These are phyloP conservation scores for Habropoda laboriosa DNA, from an alignment of 1,140 invertebrate species.

Conservation along the genomic window DNA sequence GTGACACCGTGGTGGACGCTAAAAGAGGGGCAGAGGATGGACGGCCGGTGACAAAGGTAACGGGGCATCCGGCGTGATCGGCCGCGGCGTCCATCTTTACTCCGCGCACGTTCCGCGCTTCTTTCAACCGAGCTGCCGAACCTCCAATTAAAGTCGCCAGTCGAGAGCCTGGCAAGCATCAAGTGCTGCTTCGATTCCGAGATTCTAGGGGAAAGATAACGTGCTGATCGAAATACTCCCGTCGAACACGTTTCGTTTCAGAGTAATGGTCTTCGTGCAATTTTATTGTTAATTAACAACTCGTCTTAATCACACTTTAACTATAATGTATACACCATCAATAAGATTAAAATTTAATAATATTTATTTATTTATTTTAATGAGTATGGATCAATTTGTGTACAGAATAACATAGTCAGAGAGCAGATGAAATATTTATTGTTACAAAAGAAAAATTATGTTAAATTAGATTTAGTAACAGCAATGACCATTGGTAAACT, in stretches of 20 bases:
- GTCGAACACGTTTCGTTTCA: background rate
- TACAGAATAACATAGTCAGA: too few relatives aligned
- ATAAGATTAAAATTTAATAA: too few relatives aligned
- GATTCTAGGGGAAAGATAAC: slow-evolving; percentile 40
- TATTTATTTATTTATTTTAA: too few relatives aligned
- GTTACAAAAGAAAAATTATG: too few relatives aligned
- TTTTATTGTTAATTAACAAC: too few relatives aligned
- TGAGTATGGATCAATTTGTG: too few relatives aligned
- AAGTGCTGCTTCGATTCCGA: slow-evolving; percentile 17
- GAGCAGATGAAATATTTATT: too few relatives aligned
- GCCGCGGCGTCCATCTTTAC: slow-evolving; percentile 22
- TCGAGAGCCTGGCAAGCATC: background rate
- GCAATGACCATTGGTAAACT: too few relatives aligned
- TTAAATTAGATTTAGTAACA: too few relatives aligned
- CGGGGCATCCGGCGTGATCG: slow-evolving; percentile 44
- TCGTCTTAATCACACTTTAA: too few relatives aligned
- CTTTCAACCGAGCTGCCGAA: slow-evolving; percentile 43
- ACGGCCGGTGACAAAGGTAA: slow-evolving; percentile 75
- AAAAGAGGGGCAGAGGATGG: slow-evolving; percentile 59
- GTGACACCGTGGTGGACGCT: slow-evolving; percentile 67
- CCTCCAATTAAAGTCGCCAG: slow-evolving; percentile 56
- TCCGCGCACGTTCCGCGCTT: slow-evolving; percentile 34
- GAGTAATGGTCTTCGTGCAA: too few relatives aligned
- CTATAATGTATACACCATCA: too few relatives aligned
- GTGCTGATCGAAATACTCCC: background rate